Percentiles rank a stretch among this genome's conserved stretches.
Evolutionary conservation across 1,140 invertebrate genomes (phyloP).

Genomic region (Microplitis demolitor): DNA sequence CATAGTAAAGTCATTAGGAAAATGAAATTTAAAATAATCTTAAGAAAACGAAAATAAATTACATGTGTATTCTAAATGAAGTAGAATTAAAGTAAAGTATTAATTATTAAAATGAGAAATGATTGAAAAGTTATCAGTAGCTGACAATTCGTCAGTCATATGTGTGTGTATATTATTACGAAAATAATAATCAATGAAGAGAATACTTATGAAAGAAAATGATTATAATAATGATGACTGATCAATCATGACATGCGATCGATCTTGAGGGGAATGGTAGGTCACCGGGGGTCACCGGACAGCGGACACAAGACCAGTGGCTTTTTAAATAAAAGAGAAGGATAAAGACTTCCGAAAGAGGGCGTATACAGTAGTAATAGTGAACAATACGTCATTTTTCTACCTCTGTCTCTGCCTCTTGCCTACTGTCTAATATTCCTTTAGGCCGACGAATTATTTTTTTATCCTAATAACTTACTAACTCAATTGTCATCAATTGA

Average conservation of each 20-base stretch:
- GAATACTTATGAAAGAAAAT: neutral
- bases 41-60: neutral
- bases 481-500: neutral
- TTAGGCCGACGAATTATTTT: neutral
- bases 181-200: neutral
- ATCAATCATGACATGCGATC: slow-evolving; percentile 28
- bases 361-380: neutral
- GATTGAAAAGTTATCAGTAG: too few species aligned
- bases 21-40: neutral
- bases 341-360: slow-evolving; percentile 28
- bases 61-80: neutral
- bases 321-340: neutral
- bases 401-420: too few species aligned
- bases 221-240: slow-evolving; percentile 22
- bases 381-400: neutral
- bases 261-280: slow-evolving; percentile 3
- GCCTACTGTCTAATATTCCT: too few species aligned
- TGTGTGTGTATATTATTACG: too few species aligned
- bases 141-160: too few species aligned
- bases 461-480: neutral
- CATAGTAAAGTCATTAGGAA: neutral
- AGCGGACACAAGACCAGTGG: slow-evolving; percentile 7
- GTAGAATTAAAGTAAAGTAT: neutral
- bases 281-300: slow-evolving; percentile 1
- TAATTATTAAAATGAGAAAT: too few species aligned